phyloP scores from a whole-genome alignment of 64 coral and sea anemone species.

The Stylophora pistillata region DNA sequence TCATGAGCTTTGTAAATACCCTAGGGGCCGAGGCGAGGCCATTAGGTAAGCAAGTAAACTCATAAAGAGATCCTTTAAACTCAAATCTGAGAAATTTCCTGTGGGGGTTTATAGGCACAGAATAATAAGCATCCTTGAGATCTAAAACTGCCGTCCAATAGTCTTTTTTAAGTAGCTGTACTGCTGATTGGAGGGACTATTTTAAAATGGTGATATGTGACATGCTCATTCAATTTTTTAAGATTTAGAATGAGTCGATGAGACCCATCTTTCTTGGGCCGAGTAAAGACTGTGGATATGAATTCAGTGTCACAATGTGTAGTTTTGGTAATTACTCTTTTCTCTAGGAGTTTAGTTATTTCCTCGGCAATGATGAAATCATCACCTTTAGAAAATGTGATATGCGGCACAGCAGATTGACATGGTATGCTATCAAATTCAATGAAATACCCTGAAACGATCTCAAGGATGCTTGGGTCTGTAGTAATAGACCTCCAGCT shows the following conservation, averaged over 20 bases:
- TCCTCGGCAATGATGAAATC: background rate
- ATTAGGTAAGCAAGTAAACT: conserved; percentile 41
- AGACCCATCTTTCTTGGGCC: conserved; percentile 15
- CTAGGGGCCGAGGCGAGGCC: conserved; percentile 33
- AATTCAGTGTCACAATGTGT: conserved; percentile 14
- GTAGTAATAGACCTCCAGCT: conserved; percentile 17
- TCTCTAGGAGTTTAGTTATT: conserved; percentile 13
- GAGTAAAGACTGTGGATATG: no score
- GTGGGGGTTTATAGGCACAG: conserved; percentile 20
- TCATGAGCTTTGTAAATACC: conserved; percentile 49
- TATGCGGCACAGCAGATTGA: conserved; percentile 20
- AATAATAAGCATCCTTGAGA: conserved; percentile 59
- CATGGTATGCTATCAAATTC: background rate
- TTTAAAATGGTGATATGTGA: conserved; percentile 48
- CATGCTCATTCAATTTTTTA: conserved; percentile 32
- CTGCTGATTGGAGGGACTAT: conserved; percentile 35
- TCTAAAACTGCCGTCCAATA: conserved; percentile 43
- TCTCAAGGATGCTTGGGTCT: conserved; percentile 32
- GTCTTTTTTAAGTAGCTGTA: conserved; percentile 1
- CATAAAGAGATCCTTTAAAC: background rate
- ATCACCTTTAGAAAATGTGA: conserved; percentile 19
- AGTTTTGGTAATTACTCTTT: conserved; percentile 7
- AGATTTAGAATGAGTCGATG: conserved; percentile 50
- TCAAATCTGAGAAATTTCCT: conserved; percentile 24
- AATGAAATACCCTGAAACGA: background rate